phyloP scores from a whole-genome alignment of 2,797 vertebrate genomes.

The Halcyon smyrnensis region DNA sequence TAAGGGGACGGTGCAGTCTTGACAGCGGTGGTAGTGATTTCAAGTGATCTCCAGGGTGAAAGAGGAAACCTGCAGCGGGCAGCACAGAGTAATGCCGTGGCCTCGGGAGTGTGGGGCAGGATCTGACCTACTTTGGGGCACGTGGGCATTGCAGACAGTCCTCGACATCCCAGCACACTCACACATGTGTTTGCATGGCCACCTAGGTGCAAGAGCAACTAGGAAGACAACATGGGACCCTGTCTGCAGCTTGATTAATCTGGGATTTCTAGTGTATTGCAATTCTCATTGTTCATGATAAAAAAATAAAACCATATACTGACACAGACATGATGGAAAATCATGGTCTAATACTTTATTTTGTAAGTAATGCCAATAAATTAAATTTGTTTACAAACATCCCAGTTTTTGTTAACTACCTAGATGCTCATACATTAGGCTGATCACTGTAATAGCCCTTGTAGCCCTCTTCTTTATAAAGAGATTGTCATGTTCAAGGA shows the following conservation, averaged over 20 bases:
- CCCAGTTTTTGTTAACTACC: constrained; percentile 67
- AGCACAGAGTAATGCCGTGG: neutral
- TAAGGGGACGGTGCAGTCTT: constrained; percentile 94
- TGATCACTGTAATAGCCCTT: constrained; percentile 53
- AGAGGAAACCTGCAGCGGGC: constrained; percentile 12
- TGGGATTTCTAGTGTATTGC: constrained; percentile 75
- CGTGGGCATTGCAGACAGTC: neutral
- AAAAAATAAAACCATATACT: constrained; percentile 73
- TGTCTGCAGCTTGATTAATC: constrained; percentile 48
- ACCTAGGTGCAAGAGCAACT: neutral
- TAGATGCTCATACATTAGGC: constrained; percentile 32
- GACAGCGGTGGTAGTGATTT: constrained; percentile 73
- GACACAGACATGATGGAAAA: constrained; percentile 69
- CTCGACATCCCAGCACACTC: neutral
- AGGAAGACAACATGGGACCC: constrained; percentile 51
- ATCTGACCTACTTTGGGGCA: neutral
- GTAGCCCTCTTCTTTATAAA: constrained; percentile 36
- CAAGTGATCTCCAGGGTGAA: neutral
- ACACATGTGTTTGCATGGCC: neutral
- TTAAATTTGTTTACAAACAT: constrained; percentile 76
- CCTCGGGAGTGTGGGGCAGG: constrained; percentile 19
- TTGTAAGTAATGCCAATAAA: constrained; percentile 80
- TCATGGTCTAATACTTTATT: constrained; percentile 78
- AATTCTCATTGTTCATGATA: constrained; percentile 67
- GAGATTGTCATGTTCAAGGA: neutral